These are phyloP conservation scores for Byasa hedistus DNA, from an alignment of 2,888 invertebrate species.

Conservation along the genomic window DNA sequence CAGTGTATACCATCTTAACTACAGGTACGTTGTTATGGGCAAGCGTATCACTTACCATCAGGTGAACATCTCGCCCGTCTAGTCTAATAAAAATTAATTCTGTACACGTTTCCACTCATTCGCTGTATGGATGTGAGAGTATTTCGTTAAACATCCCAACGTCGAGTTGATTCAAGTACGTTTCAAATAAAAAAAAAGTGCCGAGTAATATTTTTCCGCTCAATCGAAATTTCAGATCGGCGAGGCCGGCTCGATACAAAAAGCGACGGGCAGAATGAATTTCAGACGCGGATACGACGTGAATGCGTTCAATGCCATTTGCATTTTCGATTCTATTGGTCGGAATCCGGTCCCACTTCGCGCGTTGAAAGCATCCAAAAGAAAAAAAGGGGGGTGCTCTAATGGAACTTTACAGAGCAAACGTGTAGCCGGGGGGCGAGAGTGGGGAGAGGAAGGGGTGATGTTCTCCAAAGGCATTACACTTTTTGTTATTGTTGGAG, in stretches of 20 bases:
- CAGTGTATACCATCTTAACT: too few species aligned
- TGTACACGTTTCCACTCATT: too few species aligned
- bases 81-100: too few species aligned
- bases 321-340: constrained; percentile 26
- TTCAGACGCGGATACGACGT: constrained; percentile 14
- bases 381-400: constrained; percentile 22
- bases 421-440: constrained; percentile 7
- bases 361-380: constrained; percentile 23
- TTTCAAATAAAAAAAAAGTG: background rate
- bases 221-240: constrained; percentile 5
- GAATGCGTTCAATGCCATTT: constrained; percentile 21
- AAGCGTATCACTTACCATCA: too few species aligned
- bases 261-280: constrained; percentile 17
- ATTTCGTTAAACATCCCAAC: too few species aligned
- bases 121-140: too few species aligned
- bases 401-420: constrained; percentile 28
- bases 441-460: background rate
- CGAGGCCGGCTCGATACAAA: constrained; percentile 18
- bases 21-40: too few species aligned
- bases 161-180: too few species aligned
- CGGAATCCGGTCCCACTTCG: constrained; percentile 19
- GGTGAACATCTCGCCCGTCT: too few species aligned
- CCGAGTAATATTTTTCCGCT: background rate
- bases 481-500: constrained; percentile 27
- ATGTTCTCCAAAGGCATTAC: constrained; percentile 19